These are phyloP conservation scores for Condylura cristata DNA, from an alignment of 2,113 vertebrate species.

Conservation along the genomic window DNA sequence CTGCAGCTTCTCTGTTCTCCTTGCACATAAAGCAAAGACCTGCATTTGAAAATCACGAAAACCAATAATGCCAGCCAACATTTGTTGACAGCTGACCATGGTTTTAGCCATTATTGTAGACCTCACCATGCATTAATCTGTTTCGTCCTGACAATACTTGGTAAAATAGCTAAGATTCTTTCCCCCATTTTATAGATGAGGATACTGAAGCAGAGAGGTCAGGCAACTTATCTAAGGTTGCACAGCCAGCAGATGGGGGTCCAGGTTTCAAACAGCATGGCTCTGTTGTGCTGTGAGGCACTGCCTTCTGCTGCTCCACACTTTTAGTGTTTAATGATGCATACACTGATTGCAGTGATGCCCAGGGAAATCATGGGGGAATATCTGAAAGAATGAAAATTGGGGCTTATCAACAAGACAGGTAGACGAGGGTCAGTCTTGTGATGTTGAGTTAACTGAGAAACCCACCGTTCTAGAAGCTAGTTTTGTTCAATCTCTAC, in stretches of 20 bases:
- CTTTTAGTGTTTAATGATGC: not conserved
- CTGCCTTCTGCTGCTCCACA: not conserved
- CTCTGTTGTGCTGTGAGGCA: not conserved
- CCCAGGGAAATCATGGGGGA: not conserved
- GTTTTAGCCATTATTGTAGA: not conserved
- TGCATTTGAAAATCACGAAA: not conserved
- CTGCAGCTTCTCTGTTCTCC: not conserved
- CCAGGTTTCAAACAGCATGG: not conserved
- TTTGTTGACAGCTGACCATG: not conserved
- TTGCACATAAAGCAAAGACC: not conserved
- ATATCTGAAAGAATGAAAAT: not conserved
- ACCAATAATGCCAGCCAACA: not conserved
- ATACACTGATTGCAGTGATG: not conserved
- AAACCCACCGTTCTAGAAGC: not conserved
- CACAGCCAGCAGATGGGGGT: not conserved
- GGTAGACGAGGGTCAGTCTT: accelerated
- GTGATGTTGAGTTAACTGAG: not conserved
- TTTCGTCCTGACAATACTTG: not conserved
- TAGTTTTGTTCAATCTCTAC: not conserved
- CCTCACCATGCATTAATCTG: not conserved
- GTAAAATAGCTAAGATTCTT: not conserved
- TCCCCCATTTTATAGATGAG: not conserved
- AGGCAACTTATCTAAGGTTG: constrained; percentile 59
- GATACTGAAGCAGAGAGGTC: constrained; percentile 73
- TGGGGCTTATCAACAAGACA: not conserved